phyloP scores from a whole-genome alignment of 2,888 invertebrate species.

The Cyclophora punctaria region DNA sequence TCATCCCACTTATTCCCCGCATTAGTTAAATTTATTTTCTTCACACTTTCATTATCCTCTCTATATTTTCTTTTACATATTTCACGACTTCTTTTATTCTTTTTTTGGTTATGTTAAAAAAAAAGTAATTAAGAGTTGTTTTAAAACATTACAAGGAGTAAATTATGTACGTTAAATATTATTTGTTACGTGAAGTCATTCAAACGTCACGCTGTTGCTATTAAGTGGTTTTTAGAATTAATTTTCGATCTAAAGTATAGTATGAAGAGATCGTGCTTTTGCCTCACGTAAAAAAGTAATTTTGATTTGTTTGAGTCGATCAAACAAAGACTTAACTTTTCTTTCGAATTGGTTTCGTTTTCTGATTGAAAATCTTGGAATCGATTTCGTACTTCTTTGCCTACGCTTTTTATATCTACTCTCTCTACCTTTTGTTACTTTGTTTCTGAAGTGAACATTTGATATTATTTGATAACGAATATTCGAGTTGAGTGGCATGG shows the following conservation, averaged over 20 bases:
- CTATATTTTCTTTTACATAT: constrained; percentile 35
- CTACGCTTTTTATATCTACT: constrained; percentile 27
- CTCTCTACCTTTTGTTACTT: constrained; percentile 22
- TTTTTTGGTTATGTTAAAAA: constrained; percentile 36
- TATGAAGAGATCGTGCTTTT: constrained; percentile 15
- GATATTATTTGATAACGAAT: constrained; percentile 14
- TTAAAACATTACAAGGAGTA: constrained; percentile 73
- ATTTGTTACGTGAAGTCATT: constrained; percentile 15
- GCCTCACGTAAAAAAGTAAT: constrained; percentile 9
- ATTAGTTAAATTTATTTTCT: constrained; percentile 30
- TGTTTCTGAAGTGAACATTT: constrained; percentile 14
- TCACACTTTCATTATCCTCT: constrained; percentile 36
- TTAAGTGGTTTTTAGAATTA: constrained; percentile 31
- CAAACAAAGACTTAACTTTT: constrained; percentile 10
- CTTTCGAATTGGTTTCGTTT: constrained; percentile 19
- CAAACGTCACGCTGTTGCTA: constrained; percentile 26
- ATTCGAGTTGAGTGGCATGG: constrained; percentile 43
- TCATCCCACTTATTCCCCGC: constrained; percentile 44
- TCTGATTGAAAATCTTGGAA: constrained; percentile 46
- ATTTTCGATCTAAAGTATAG: constrained; percentile 8
- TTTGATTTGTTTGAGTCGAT: not conserved
- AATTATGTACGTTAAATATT: constrained; percentile 48
- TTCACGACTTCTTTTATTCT: constrained; percentile 31
- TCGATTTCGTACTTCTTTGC: constrained; percentile 59
- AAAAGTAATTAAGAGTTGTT: constrained; percentile 51